Evolutionary conservation across 2,888 invertebrate genomes (phyloP), one percentile per base, ranked within the genome.

Genomic region (Cerceris rybyensis): DNA sequence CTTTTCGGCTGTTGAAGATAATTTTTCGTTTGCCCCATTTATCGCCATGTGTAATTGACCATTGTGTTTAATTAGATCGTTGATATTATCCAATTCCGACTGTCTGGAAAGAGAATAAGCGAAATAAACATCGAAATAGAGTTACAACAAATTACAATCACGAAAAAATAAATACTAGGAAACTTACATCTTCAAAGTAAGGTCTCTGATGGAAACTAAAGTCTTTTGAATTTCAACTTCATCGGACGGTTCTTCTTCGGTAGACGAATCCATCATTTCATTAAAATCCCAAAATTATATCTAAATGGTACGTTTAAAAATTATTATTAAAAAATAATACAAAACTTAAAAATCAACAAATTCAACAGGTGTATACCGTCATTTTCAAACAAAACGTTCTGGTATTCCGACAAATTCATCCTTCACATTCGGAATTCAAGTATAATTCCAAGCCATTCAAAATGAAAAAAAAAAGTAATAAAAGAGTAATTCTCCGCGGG

Each of bases 51-150:
- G 61, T 39, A 90, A 68, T 7, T 80, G 64, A 41, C 89, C 89
- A 11, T 86, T 65, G 6, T 78, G 59, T 16, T 78, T 65, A 7
- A 84, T 63, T n/a, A 89, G 66, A 14, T 82, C 77, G 8, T 86
- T 84, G 52, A 90, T 88, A 17, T 63, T 28, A 0, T 64, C 57
- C 16, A 90, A 58, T 68, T 90, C 89, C 42, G 65, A 73, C 14
- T 84, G 86, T 76, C 90, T 90, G 59, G 2, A 78, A 70, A 61
- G 17, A 66, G 17, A 69, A 50, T 0, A 42, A 54, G 49, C 7
- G 13, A 5, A 50, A 13, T 7, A 50, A 50, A 50, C 8, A 50
- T 50, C 6, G 6, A 50, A 9, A 43, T 43, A 43, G 9, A 50
- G 7, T 50, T 13, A 50, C 50, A 13, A 50, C 13, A 50, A 52